Evolutionary conservation across 2,888 invertebrate species (phyloP), one percentile per base, ranked within the genome.

Genomic region (Drosophila aldrichi): DNA sequence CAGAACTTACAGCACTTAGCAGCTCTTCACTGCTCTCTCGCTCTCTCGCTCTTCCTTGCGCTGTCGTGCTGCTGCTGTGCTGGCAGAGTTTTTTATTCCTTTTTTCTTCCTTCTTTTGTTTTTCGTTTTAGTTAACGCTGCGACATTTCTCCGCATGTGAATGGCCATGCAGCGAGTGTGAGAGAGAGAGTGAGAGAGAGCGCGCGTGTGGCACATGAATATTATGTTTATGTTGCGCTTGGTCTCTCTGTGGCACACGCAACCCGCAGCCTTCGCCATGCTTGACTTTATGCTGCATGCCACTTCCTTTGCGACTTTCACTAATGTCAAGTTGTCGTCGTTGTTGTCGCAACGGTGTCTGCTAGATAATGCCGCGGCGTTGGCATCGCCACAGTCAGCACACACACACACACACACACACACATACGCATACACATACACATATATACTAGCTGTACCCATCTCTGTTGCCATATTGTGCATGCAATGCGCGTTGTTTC

Each of bases 401-500:
- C 51, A 48, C 49, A 43, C 56, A 46, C 44, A 43, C 61, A 46
- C 58, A 46, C 4, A 5, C 22, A 44, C 7, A 44, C 12, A 20
- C 36, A 46, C 32, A 59, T 4, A 20, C 38, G 58, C 32, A 59
- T 5, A 16, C 8, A 25, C 3, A 16, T 16, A 14, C 7, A 3
- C 22, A 22, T 41, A 41, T 10, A 6, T 22, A 22, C 41, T 54
- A 48, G 38, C 18, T 49, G 71, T 65, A 63, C 82, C 77, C 86
- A 77, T 79, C 77, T 74, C 72, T 58, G 78, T 40, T 73, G 64
- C 85, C 88, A 77, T 84, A 87, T 85, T 85, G 89, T 86, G 90
- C 90, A 89, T 87, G 86, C 90, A 88, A 71, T 84, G 88, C 89
- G 89, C 89, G 84, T 87, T 89, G 89, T 87, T 89, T 87, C 90